Base-by-base conservation (phyloP, 2,113 vertebrate species). In the Megaceryle maxima region DNA sequence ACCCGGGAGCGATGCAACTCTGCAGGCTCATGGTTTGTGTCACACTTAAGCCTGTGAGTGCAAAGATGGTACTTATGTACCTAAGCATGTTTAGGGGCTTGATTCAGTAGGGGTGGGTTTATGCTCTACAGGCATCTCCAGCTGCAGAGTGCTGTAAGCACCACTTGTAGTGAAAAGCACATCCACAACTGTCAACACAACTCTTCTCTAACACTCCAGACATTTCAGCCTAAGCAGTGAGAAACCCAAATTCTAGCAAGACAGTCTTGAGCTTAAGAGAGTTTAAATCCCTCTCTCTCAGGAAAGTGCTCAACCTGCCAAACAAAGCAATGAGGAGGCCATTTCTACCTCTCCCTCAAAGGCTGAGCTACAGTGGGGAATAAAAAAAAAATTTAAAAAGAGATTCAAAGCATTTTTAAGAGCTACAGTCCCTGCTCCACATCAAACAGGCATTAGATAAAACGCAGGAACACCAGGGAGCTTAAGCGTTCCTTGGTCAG, bases 381-480 rank as follows among this genome's bases (percentile, higher is more conserved):
- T 20, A 46, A 46, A 46, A 46, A 46, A 46, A 18, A 24, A 50
- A 50, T 6, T 6, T 24, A 50, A 50, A 39, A 48, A 4, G 7
- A 68, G 33, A 94, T 56, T 92, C 64, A 79, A 68, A 87, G 35
- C 22, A 13, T 84, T 43, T 75, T 67, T 20, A 78, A 82, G 69
- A 88, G 35, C 29, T 92, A 62, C 69, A 89, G 74, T 44, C 81
- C 83, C 89, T 79, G 87, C 22, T 95, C 80, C 84, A 87, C 91
- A 95, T 97, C 93, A 95, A 91, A 94, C 57, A 84, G 43, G 44
- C 81, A 75, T 68, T 72, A 96, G 94, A 96, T 64, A 83, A 91
- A 97, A 80, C 19, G 15, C 89, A 96, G 91, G 69, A 95, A 92
- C 93, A 91, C 60, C 77, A 79, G 57, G 26, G 91, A 95, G 96